phyloP scores from a whole-genome alignment of 2,888 invertebrate genomes.

The Noctua janthina region DNA sequence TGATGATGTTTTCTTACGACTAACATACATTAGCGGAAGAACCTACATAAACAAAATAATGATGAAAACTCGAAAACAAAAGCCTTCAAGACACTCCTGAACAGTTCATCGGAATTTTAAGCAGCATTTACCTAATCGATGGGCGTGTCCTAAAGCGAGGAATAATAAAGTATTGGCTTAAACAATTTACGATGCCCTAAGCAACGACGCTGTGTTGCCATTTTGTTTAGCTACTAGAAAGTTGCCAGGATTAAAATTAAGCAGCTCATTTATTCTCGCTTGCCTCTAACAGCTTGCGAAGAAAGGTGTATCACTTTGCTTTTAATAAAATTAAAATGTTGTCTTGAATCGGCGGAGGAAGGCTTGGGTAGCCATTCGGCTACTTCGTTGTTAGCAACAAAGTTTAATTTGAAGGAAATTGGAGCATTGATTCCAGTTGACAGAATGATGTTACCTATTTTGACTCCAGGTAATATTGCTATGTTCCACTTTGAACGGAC shows the following conservation, averaged over 20 bases:
- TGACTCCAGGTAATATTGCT: too few relatives aligned
- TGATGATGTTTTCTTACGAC: background rate
- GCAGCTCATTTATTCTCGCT: constrained; percentile 46
- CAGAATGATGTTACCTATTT: background rate
- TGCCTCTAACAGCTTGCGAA: constrained; percentile 38
- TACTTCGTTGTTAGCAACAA: background rate
- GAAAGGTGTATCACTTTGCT: constrained; percentile 21
- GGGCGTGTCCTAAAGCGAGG: constrained; percentile 15
- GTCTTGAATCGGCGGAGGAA: background rate
- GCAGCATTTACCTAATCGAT: constrained; percentile 38
- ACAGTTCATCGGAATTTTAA: constrained; percentile 18
- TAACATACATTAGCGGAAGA: background rate
- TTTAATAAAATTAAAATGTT: constrained; percentile 38
- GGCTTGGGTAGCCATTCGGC: background rate
- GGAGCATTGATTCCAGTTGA: background rate
- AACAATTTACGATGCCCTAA: constrained; percentile 41
- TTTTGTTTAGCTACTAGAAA: constrained; percentile 39
- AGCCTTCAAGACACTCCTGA: background rate
- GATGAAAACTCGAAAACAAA: background rate
- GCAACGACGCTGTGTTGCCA: constrained; percentile 5
- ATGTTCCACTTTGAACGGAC: background rate
- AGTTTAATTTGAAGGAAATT: constrained; percentile 6
- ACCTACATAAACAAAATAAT: background rate
- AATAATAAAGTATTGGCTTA: constrained; percentile 48
- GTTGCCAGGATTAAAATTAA: constrained; percentile 55